Percentiles rank a stretch among this genome's conserved stretches.
Conservation (phyloP, 2,113 vertebrate genomes). For the Dermatemys mawii region DNA sequence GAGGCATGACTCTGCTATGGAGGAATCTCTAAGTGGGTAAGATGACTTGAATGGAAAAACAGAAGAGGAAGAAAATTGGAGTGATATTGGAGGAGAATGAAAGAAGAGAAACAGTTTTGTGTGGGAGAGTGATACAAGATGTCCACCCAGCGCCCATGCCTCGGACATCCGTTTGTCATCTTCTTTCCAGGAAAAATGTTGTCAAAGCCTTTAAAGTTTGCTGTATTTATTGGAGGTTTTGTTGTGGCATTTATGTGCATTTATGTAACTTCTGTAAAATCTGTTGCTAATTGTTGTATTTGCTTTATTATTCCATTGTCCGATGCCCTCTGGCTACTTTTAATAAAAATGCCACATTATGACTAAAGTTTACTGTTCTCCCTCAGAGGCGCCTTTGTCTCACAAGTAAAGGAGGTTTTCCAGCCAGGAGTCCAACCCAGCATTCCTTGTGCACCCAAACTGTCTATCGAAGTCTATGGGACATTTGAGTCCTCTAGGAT, state of each 20-base stretch:
- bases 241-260: conserved; percentile 49
- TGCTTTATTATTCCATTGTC: conserved; percentile 56
- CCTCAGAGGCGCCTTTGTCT: conserved; percentile 52
- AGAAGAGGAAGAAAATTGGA: neutral
- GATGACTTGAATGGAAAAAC: neutral
- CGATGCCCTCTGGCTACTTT: conserved; percentile 64
- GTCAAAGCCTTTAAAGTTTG: conserved; percentile 59
- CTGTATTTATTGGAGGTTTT: conserved; percentile 37
- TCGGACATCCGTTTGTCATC: conserved; percentile 8
- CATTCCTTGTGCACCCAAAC: conserved; percentile 8
- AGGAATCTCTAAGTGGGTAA: neutral
- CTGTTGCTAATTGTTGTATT: conserved; percentile 68
- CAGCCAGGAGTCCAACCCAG: neutral
- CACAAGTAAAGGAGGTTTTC: conserved; percentile 44
- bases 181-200: conserved; percentile 39
- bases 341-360: conserved; percentile 66
- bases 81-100: neutral
- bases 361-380: conserved; percentile 39
- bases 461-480: neutral
- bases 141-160: conserved; percentile 27
- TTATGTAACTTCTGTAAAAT: conserved; percentile 63
- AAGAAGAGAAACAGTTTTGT: neutral
- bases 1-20: neutral
- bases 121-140: neutral
- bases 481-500: neutral